Evolutionary conservation across 1,140 invertebrate species (phyloP).

Genomic region (Centruroides sculpturatus): DNA sequence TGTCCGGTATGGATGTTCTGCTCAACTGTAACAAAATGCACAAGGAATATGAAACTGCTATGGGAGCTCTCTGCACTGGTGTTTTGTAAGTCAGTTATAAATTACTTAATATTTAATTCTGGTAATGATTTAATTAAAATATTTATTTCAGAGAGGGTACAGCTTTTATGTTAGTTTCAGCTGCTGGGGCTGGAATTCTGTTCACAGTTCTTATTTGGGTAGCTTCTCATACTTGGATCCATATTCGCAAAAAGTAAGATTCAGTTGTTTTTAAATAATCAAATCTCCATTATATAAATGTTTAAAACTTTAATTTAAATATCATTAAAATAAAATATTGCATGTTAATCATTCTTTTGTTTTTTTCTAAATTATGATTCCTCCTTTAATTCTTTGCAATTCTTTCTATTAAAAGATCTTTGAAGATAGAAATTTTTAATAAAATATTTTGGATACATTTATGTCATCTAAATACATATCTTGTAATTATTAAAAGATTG

Average conservation of each 20-base stretch:
- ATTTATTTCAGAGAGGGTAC: conserved; percentile 34
- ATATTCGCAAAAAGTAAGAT: conserved; percentile 64
- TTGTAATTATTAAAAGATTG: too few species aligned
- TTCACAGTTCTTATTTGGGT: conserved; percentile 84
- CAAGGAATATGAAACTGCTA: conserved; percentile 57
- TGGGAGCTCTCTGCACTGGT: conserved; percentile 60
- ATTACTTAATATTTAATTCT: background rate
- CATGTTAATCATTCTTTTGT: background rate
- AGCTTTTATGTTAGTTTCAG: conserved; percentile 66
- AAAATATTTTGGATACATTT: too few species aligned
- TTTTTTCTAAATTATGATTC: background rate
- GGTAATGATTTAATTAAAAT: background rate
- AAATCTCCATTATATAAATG: background rate
- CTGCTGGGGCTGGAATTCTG: conserved; percentile 64
- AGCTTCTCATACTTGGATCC: conserved; percentile 91
- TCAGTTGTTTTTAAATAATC: background rate
- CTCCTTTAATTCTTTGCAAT: background rate
- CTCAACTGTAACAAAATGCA: conserved; percentile 66
- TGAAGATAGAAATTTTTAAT: too few species aligned
- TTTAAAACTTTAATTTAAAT: background rate
- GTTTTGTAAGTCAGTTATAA: conserved; percentile 42
- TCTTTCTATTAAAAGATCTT: too few species aligned
- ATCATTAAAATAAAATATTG: background rate
- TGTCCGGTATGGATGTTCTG: conserved; percentile 41
- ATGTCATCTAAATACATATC: too few species aligned